A percentile compares a stretch with the other conserved stretches of the same genome.
Conservation (phyloP, 2,888 invertebrate genomes). For the Horisme vitalbata region DNA sequence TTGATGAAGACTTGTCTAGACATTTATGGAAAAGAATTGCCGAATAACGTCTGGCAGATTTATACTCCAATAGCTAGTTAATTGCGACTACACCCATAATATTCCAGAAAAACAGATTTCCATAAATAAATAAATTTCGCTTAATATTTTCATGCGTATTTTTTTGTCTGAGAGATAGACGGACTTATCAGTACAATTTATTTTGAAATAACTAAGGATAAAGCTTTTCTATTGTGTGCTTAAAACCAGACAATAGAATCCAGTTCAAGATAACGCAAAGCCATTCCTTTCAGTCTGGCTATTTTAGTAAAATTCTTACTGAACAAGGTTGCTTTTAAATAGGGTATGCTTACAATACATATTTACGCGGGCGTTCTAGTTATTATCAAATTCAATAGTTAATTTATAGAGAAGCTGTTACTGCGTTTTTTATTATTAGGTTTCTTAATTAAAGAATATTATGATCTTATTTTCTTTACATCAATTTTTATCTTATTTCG, state of each 20-base stretch:
- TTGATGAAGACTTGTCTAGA: constrained; percentile 69
- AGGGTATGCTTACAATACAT: no score
- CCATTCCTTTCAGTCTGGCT: constrained; percentile 17
- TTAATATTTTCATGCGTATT: not conserved
- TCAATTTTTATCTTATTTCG: constrained; percentile 6
- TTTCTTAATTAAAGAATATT: no score
- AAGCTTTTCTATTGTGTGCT: constrained; percentile 12
- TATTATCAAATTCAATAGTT: no score
- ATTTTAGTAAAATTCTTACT: no score
- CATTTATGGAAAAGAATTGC: constrained; percentile 64
- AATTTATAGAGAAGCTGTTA: no score
- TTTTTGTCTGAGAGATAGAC: not conserved
- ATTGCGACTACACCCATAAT: not conserved
- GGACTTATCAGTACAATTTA: constrained; percentile 8
- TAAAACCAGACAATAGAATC: constrained; percentile 17
- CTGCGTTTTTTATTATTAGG: no score
- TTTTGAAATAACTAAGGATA: constrained; percentile 10
- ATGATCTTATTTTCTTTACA: not conserved
- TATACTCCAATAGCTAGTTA: constrained; percentile 53
- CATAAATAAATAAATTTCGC: not conserved
- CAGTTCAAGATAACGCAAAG: constrained; percentile 15
- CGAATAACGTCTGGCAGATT: constrained; percentile 72
- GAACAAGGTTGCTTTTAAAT: no score
- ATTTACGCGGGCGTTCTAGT: no score
- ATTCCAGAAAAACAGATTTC: not conserved